Evolutionary conservation across 2,888 invertebrate genomes (phyloP).

Genomic region (Andrena fulva): DNA sequence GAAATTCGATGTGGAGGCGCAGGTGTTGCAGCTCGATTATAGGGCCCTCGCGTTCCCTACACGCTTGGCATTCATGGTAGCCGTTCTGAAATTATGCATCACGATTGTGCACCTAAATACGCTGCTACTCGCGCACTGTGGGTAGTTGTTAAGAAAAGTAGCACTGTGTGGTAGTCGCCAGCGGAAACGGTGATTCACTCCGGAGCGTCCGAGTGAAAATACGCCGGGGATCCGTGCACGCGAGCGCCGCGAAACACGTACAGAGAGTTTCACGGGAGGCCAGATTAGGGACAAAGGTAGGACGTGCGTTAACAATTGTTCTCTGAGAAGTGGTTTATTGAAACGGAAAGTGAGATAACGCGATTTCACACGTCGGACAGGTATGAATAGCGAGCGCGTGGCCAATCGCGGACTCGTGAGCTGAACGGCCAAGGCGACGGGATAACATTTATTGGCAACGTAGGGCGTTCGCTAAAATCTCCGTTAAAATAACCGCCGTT

Average conservation of each 20-base stretch:
- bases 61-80: not conserved
- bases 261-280: slow-evolving; percentile 21
- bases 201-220: slow-evolving; percentile 58
- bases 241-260: slow-evolving; percentile 16
- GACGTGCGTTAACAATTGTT: slow-evolving; percentile 46
- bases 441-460: not conserved
- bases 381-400: slow-evolving; percentile 33
- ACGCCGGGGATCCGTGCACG: slow-evolving; percentile 8
- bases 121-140: not conserved
- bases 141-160: slow-evolving; percentile 24
- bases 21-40: slow-evolving; percentile 1
- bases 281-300: slow-evolving; percentile 56
- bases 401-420: slow-evolving; percentile 26
- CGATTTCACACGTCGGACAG: slow-evolving; percentile 51
- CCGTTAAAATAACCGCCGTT: not conserved
- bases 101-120: not conserved
- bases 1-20: not conserved
- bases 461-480: not conserved
- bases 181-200: slow-evolving; percentile 67
- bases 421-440: not conserved
- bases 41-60: not conserved
- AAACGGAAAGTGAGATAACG: slow-evolving; percentile 61
- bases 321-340: slow-evolving; percentile 52
- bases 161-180: slow-evolving; percentile 9
- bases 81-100: not conserved